Evolutionary conservation across 2,797 vertebrate species (phyloP).

Genomic region (Gymnothorax reevesii): DNA sequence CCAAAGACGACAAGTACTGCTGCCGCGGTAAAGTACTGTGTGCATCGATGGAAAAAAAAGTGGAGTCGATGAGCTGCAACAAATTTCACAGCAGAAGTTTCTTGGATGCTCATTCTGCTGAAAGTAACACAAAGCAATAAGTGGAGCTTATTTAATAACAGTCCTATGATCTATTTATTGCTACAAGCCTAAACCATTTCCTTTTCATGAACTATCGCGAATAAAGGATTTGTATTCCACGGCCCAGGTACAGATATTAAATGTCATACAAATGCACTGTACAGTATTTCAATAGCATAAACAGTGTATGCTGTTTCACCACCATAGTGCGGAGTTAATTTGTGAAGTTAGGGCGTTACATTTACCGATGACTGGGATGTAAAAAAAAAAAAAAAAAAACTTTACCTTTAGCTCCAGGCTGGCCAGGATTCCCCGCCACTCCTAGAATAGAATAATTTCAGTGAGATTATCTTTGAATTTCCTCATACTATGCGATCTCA

Average conservation of each 20-base stretch:
- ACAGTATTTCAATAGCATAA: not conserved
- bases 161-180: too few relatives aligned
- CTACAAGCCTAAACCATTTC: not conserved
- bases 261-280: not conserved
- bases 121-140: too few relatives aligned
- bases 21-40: too few relatives aligned
- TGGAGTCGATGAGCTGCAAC: too few relatives aligned
- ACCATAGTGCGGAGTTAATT: too few relatives aligned
- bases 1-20: too few relatives aligned
- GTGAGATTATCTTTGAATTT: not conserved
- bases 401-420: slow-evolving; percentile 82
- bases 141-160: too few relatives aligned
- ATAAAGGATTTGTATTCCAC: not conserved
- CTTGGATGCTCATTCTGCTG: too few relatives aligned
- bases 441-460: slow-evolving; percentile 65
- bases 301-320: not conserved
- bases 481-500: not conserved
- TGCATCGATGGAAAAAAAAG: too few relatives aligned
- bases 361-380: not conserved
- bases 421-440: slow-evolving; percentile 84
- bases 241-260: not conserved
- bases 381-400: not conserved
- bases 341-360: not conserved
- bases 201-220: not conserved
- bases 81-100: too few relatives aligned